Base-by-base conservation (phyloP, 2,888 invertebrate genomes). In the Beris chalybata region DNA sequence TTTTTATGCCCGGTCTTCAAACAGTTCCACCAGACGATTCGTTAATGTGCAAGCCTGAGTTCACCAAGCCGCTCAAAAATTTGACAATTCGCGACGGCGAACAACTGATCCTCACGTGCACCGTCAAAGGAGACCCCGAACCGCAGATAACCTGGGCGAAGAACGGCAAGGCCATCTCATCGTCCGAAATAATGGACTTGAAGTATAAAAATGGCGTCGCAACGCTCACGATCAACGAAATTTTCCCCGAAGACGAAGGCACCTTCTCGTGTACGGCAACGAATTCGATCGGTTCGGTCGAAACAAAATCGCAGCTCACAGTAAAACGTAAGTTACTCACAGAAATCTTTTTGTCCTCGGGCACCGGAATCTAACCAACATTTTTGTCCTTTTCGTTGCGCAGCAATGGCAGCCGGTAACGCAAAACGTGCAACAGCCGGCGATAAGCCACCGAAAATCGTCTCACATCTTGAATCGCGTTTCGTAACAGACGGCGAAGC, bases 191-290 rank as follows among this genome's bases (percentile, higher is more conserved):
- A 44, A 86, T 97, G 74, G 93, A 95, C 78, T 85, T 97, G 67
- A 95, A 94, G 79, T 96, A 96, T 81, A 94, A 93, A 81, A 91
- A 91, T 77, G 92, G 93, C 59, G 86, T 91, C 11, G 96, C 96
- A 0, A 91, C 90, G 29, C 83, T 97, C 55, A 89, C 89, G 63
- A 96, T 97, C 75, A 90, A 90, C 74, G 97, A 97, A 83, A 89
- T 95, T 55, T 97, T 94, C 85, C 96, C 96, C 0, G 96, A 97
- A 81, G 96, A 97, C 78, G 96, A 95, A 79, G 95, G 91, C 29
- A 88, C 89, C 68, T 97, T 96, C 79, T 85, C 88, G 6, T 95
- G 97, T 77, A 90, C 89, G 76, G 97, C 97, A 30, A 92, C 89
- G 71, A 98, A 97, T 83, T 91, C 94, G 69, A 87, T 94, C 74